Conservation (phyloP, 2,888 invertebrate species). For the Scaptomyza caliginosa region DNA sequence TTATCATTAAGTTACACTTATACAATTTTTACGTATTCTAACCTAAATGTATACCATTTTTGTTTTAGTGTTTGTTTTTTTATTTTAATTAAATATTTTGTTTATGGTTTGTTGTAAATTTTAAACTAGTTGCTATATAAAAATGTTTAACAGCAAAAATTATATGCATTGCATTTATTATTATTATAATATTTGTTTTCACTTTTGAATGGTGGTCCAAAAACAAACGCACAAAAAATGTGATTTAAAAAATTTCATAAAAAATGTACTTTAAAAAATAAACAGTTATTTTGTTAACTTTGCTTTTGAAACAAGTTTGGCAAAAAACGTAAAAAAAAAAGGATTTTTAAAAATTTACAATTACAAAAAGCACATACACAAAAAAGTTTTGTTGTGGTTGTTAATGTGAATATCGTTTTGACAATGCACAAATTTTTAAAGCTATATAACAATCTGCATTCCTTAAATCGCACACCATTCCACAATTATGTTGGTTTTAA, state of each 20-base stretch:
- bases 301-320: constrained; percentile 39
- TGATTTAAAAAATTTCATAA: constrained; percentile 39
- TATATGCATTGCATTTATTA: constrained; percentile 49
- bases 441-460: constrained; percentile 69
- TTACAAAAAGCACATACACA: constrained; percentile 70
- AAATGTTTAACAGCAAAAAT: constrained; percentile 69
- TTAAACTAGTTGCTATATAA: constrained; percentile 67
- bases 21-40: constrained; percentile 77
- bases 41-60: constrained; percentile 71
- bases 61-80: constrained; percentile 40
- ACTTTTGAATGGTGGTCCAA: constrained; percentile 51
- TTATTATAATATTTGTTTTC: background rate
- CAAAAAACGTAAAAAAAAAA: constrained; percentile 48
- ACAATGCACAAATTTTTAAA: constrained; percentile 65
- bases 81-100: constrained; percentile 36
- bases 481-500: constrained; percentile 32
- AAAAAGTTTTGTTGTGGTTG: constrained; percentile 36
- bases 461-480: constrained; percentile 25
- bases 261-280: constrained; percentile 37
- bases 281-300: constrained; percentile 11
- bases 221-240: constrained; percentile 51
- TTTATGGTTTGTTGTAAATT: constrained; percentile 61
- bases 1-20: constrained; percentile 75
- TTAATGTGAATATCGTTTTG: constrained; percentile 37
- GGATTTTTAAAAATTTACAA: constrained; percentile 59